Percentiles rank a stretch among this genome's conserved stretches.
Conservation (phyloP, 2,888 invertebrate genomes). For the Margaritifera margaritifera region DNA sequence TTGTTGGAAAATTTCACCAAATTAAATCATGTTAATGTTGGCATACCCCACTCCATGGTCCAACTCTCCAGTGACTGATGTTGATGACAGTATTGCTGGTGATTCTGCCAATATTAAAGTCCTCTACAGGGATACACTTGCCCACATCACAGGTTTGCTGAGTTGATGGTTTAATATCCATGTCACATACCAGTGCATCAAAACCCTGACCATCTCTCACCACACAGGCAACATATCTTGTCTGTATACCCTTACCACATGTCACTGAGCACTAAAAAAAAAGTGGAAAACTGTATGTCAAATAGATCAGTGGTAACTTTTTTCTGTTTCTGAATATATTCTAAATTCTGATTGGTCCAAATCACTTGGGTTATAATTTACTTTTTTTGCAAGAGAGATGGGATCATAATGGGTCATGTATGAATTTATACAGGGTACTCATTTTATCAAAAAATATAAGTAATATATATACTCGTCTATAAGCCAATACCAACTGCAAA, state of each 20-base stretch:
- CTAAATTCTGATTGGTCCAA: too few relatives aligned
- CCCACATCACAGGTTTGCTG: constrained; percentile 39
- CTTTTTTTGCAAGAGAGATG: too few relatives aligned
- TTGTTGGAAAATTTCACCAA: not conserved
- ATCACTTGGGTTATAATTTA: too few relatives aligned
- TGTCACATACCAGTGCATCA: constrained; percentile 60
- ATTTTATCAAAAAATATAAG: too few relatives aligned
- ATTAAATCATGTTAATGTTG: not conserved
- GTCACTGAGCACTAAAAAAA: constrained; percentile 79
- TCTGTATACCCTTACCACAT: constrained; percentile 79
- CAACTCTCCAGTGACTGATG: constrained; percentile 72
- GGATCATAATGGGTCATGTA: too few relatives aligned
- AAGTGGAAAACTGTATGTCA: not conserved
- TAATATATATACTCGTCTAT: too few relatives aligned
- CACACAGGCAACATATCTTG: constrained; percentile 79
- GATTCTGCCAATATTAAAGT: constrained; percentile 53
- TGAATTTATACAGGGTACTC: too few relatives aligned
- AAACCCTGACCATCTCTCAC: constrained; percentile 51
- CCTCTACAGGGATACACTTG: constrained; percentile 46
- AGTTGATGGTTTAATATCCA: constrained; percentile 35
- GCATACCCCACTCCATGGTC: constrained; percentile 75
- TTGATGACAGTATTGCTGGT: constrained; percentile 58
- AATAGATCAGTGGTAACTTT: too few relatives aligned
- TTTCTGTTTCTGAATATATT: too few relatives aligned
- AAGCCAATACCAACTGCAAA: too few relatives aligned